These are phyloP conservation scores for Phataginus tetradactyla DNA, from an alignment of 2,797 vertebrate species.

Conservation along the genomic window DNA sequence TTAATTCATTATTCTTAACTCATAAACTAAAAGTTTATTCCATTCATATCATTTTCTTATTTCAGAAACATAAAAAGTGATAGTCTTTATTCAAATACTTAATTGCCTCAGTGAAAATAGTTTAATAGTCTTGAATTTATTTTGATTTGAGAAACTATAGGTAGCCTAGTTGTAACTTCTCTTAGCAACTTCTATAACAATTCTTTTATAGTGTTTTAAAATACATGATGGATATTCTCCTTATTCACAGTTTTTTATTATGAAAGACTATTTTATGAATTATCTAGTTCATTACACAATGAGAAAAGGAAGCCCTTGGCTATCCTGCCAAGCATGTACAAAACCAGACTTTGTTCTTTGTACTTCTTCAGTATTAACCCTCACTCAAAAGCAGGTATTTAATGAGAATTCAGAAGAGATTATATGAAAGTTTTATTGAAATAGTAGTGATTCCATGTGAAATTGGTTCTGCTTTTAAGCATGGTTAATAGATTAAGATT, in stretches of 20 bases:
- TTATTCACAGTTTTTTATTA: background rate
- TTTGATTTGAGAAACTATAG: slow-evolving; percentile 18
- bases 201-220: slow-evolving; percentile 27
- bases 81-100: slow-evolving; percentile 19
- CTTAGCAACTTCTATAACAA: background rate
- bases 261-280: background rate
- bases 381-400: background rate
- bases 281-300: background rate
- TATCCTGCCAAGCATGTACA: background rate
- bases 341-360: background rate
- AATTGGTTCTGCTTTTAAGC: background rate
- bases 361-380: background rate
- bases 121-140: background rate
- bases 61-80: background rate
- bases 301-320: background rate
- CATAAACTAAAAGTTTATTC: background rate
- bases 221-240: background rate
- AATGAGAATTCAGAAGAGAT: background rate
- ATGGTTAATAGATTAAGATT: background rate
- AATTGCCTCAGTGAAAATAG: slow-evolving; percentile 22
- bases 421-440: background rate
- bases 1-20: background rate
- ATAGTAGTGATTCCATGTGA: background rate
- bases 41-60: background rate
- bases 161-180: background rate